Evolutionary conservation across 2,797 vertebrate genomes (phyloP), one percentile per base, ranked within the genome.

Genomic region (Myotis findleyi): DNA sequence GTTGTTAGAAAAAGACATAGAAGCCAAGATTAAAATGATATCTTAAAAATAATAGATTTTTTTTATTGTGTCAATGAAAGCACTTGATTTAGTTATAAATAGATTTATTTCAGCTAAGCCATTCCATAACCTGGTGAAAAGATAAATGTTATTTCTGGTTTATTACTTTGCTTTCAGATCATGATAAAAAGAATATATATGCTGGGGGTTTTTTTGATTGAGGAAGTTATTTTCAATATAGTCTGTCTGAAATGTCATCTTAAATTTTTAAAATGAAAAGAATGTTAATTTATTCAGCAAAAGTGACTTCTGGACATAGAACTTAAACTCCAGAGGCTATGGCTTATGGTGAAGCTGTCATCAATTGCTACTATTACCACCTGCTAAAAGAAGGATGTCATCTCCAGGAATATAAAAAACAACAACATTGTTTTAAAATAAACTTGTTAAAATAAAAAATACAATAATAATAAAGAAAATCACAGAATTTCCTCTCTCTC

Each of bases 201-300:
- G 23, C 82, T 81, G 90, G 41, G 62, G 77, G 85, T 59, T 77
- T 95, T 95, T 97, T 95, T 69, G 36, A 96, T 82, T 57, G 94
- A 69, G 95, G 91, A 95, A 95, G n/a, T 97, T 97, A 55, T 95
- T 96, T 97, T 97, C 92, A 96, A 82, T 96, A 71, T 66, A 87
- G 85, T 96, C 96, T 97, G 97, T 87, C 17, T 91, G 95, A 97
- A 98, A 95, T 93, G 87, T 83, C 97, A 89, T 66, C 64, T 76
- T 47, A 94, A 62, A 82, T 97, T 98, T 96, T 53, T 53, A 98
- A 97, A 97, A 97, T 64, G 81, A 64, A 97, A 96, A 95, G 79
- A 97, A 97, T 97, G 96, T 64, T 98, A 98, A 98, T 98, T 98
- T 98, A 98, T 98, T 98, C 97, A 95, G 75, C 81, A 92, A 94